A percentile compares a stretch with the other conserved stretches of the same genome.
These are phyloP conservation scores for Brachyhypopomus gauderio DNA, from an alignment of 2,113 vertebrate genomes.

Conservation along the genomic window DNA sequence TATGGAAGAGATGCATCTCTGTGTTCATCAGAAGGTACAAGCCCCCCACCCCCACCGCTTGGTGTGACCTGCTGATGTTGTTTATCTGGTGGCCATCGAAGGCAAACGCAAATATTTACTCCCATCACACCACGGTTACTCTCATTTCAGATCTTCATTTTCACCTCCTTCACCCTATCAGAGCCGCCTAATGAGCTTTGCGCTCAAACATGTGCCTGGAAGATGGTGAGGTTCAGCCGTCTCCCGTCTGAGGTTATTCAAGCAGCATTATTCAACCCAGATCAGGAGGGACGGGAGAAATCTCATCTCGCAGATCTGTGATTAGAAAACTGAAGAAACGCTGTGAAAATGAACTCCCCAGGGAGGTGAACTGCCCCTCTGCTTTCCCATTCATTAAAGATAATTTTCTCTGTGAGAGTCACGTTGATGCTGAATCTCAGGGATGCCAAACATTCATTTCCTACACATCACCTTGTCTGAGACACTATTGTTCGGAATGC, in stretches of 20 bases:
- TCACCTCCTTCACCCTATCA: neutral
- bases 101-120: conserved; percentile 22
- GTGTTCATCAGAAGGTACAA: no score
- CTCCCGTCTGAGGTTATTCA: neutral
- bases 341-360: neutral
- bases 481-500: neutral
- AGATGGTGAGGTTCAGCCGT: neutral
- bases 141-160: neutral
- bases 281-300: neutral
- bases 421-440: no score
- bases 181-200: neutral
- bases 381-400: neutral
- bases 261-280: neutral
- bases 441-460: no score
- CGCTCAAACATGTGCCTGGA: no score
- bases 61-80: neutral
- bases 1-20: no score
- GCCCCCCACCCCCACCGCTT: no score
- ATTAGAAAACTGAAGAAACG: no score
- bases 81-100: neutral
- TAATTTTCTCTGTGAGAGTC: no score
- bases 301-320: no score
- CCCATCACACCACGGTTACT: neutral
- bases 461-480: no score
- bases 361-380: neutral